Evolutionary conservation across 2,113 vertebrate genomes (phyloP), one percentile per base, ranked within the genome.

Genomic region (Saiga tatarica): DNA sequence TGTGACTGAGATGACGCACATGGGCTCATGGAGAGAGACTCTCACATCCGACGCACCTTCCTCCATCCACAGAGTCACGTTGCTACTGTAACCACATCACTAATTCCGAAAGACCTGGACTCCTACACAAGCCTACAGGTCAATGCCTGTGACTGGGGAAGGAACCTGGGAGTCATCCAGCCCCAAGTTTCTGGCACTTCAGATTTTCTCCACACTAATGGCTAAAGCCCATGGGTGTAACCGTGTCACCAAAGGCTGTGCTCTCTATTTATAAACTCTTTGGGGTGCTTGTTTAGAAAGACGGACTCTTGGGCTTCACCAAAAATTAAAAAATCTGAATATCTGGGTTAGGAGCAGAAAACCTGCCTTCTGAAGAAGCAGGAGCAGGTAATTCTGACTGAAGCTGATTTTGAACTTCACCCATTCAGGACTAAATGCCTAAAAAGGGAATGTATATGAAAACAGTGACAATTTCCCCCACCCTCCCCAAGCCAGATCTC

Each of bases 1-100:
- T 93, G 59, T 98, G 98, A 99, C 97, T 99, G 98, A 99, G 98
- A 97, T 97, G 98, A 98, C 97, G 98, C 98, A 98, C 95, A 96
- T 84, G 78, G 33, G 95, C 90, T 87, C 95, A 60, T 8, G 14
- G 84, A 81, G 82, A 89, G 98, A 97, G 97, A 97, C 96, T 97
- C 96, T 98, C 97, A 97, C 50, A 97, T 97, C 96, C 96, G 95
- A 97, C 95, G 96, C 64, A 87, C 83, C 94, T 88, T 60, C 97
- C 95, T 97, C 98, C 84, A 67, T 98, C 98, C 97, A 96, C 94
- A 64, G 91, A 98, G 97, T 98, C 99, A 99, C 98, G 98, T 99
- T 99, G 96, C 95, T 98, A 95, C 97, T 97, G 93, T 98, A 99
- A 98, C 97, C 98, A 95, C 98, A 95, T 28, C 50, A 98, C 96